Evolutionary conservation across 1,140 invertebrate genomes (phyloP).

Genomic region (Diploscapter pachys): DNA sequence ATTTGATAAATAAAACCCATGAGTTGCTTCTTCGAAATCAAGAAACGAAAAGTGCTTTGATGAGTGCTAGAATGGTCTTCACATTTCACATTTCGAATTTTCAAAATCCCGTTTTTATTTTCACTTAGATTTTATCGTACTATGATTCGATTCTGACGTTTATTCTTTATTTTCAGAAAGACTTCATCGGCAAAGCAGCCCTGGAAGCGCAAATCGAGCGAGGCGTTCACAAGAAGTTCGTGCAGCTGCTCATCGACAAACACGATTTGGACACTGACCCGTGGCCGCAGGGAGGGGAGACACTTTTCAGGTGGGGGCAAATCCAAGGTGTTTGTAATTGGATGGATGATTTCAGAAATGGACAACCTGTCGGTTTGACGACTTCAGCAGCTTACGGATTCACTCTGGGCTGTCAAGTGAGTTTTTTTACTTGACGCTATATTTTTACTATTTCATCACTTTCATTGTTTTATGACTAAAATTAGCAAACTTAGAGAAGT

Average conservation of each 20-base stretch:
- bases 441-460: too few relatives aligned
- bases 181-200: conserved; percentile 67
- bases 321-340: conserved; percentile 60
- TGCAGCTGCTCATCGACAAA: conserved; percentile 85
- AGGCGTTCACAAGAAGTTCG: conserved; percentile 82
- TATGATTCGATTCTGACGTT: too few relatives aligned
- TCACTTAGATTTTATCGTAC: too few relatives aligned
- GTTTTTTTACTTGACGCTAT: background rate
- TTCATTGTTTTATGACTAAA: too few relatives aligned
- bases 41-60: too few relatives aligned
- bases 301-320: conserved; percentile 92
- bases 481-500: too few relatives aligned
- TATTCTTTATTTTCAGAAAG: conserved; percentile 44
- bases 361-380: conserved; percentile 61
- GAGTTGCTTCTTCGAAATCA: too few relatives aligned
- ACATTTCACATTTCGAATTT: too few relatives aligned
- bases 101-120: too few relatives aligned
- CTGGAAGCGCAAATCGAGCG: conserved; percentile 78
- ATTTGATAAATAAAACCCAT: too few relatives aligned
- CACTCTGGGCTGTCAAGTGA: conserved; percentile 83
- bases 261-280: conserved; percentile 85
- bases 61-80: too few relatives aligned
- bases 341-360: conserved; percentile 58
- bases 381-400: conserved; percentile 93
- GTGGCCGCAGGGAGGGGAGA: conserved; percentile 90